phyloP scores from a whole-genome alignment of 1,140 invertebrate genomes.

The Mya arenaria region DNA sequence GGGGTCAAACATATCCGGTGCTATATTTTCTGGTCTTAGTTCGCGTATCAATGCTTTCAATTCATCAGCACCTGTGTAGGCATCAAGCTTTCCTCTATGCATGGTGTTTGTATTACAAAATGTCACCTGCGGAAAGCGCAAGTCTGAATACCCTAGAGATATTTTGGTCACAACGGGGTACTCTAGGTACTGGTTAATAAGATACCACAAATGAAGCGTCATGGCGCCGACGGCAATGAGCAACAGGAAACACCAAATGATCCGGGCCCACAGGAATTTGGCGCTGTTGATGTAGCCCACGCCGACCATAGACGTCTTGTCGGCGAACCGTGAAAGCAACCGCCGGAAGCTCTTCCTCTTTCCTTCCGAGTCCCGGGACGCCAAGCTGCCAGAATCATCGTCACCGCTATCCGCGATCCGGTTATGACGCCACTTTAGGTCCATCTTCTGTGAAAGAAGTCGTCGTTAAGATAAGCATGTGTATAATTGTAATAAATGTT shows the following conservation, averaged over 20 bases:
- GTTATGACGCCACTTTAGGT: no score
- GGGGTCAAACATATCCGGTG: slow-evolving; percentile 25
- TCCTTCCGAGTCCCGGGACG: slow-evolving; percentile 15
- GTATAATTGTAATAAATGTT: no score
- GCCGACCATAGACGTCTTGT: slow-evolving; percentile 62
- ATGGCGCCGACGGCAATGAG: slow-evolving; percentile 44
- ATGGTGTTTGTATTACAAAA: slow-evolving; percentile 68
- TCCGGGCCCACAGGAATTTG: slow-evolving; percentile 28
- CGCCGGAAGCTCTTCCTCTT: slow-evolving; percentile 45
- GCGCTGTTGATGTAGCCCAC: slow-evolving; percentile 55
- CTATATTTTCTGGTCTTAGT: slow-evolving; percentile 42
- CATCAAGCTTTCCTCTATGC: slow-evolving; percentile 2
- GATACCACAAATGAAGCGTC: slow-evolving; percentile 56
- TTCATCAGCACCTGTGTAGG: slow-evolving; percentile 2
- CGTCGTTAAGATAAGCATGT: no score
- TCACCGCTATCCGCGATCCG: no score
- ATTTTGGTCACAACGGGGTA: slow-evolving; percentile 61
- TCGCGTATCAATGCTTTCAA: slow-evolving; percentile 10
- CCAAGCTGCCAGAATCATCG: slow-evolving; percentile 1
- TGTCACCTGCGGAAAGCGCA: slow-evolving; percentile 70
- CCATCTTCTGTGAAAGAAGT: no score
- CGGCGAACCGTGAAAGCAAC: slow-evolving; percentile 52
- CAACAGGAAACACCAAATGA: slow-evolving; percentile 55
- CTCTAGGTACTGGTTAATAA: slow-evolving; percentile 50
- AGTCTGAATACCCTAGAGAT: slow-evolving; percentile 35